phyloP scores from a whole-genome alignment of 2,797 vertebrate species.

The Philypnodon macrostomus region DNA sequence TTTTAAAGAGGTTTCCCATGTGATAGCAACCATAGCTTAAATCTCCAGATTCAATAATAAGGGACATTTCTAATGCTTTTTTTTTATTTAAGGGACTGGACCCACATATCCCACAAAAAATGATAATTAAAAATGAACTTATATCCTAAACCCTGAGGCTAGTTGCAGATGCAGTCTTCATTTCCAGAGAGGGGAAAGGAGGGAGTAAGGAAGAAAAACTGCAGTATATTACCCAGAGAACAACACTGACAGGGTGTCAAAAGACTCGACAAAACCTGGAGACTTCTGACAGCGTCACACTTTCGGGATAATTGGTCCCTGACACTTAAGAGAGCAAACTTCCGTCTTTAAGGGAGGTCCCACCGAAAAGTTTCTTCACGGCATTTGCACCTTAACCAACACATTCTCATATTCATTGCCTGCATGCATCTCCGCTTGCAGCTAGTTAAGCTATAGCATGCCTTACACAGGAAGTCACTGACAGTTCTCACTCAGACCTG shows the following conservation, averaged over 20 bases:
- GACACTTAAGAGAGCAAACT: slow-evolving; percentile 68
- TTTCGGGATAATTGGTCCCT: slow-evolving; percentile 71
- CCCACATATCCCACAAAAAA: slow-evolving; percentile 39
- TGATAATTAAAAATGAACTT: slow-evolving; percentile 65
- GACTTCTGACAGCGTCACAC: slow-evolving; percentile 75
- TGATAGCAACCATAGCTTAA: too few species aligned
- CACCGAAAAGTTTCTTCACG: slow-evolving; percentile 69
- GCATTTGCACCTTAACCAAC: slow-evolving; percentile 65
- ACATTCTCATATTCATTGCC: slow-evolving; percentile 44
- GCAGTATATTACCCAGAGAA: slow-evolving; percentile 69
- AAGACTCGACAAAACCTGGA: slow-evolving; percentile 73
- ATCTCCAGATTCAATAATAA: too few species aligned
- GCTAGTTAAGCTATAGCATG: slow-evolving; percentile 37
- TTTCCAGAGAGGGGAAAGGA: slow-evolving; percentile 22
- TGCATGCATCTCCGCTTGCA: slow-evolving; percentile 20
- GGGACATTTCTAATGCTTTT: too few species aligned
- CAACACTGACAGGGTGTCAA: slow-evolving; percentile 77
- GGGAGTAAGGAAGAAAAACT: slow-evolving; percentile 22
- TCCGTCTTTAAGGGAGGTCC: slow-evolving; percentile 61
- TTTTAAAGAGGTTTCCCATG: too few species aligned
- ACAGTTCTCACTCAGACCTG: slow-evolving; percentile 39
- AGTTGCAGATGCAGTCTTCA: slow-evolving; percentile 49
- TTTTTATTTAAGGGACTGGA: too few species aligned
- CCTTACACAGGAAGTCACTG: slow-evolving; percentile 57
- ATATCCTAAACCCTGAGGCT: slow-evolving; percentile 55